Evolutionary conservation across 2,888 invertebrate genomes (phyloP), one percentile per base, ranked within the genome.

Genomic region (Cephus pygmeus): DNA sequence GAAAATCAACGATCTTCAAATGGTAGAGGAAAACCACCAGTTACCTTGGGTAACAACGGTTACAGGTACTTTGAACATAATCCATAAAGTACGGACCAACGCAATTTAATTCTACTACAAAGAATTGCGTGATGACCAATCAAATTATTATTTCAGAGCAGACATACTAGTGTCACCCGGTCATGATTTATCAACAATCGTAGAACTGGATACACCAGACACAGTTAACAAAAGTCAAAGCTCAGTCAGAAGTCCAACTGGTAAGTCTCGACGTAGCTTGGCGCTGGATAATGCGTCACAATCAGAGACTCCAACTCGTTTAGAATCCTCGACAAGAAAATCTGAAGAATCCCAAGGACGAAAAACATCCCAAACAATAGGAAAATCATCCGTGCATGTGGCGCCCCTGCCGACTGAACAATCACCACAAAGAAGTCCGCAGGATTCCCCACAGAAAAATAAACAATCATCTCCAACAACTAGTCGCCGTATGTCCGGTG

Each of bases 111-210:
- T 36, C 9, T 6, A 73, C 34, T 36, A 11, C 34, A 73, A 75
- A 3, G 35, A 76, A 74, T n/a, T 79, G 23, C 23, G 1, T 4
- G 6, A 23, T 23, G 15, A 56, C 1, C 40, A 68, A n/a, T 11
- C 31, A 69, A 75, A 79, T 56, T 11, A 56, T 69, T 69, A 77
- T 86, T 83, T 75, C 73, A 89, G 89, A 75, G 73, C 85, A 12
- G 87, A 88, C 74, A 80, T 86, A 6, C 83, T 82, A 75, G 71
- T 34, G 9, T 87, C 88, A 30, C 85, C 88, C 0, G 87, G 84
- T 30, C 95, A 95, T 85, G 95, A 95, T 88, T 90, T 95, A 73
- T 95, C 95, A 11, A 95, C 95, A 2, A 95, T 95, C 73, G 90
- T 94, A 1, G 95, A 95, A 90, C 94, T 95, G 4, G 95, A 95